phyloP scores from a whole-genome alignment of 2,113 vertebrate species.

The Capra hircus region DNA sequence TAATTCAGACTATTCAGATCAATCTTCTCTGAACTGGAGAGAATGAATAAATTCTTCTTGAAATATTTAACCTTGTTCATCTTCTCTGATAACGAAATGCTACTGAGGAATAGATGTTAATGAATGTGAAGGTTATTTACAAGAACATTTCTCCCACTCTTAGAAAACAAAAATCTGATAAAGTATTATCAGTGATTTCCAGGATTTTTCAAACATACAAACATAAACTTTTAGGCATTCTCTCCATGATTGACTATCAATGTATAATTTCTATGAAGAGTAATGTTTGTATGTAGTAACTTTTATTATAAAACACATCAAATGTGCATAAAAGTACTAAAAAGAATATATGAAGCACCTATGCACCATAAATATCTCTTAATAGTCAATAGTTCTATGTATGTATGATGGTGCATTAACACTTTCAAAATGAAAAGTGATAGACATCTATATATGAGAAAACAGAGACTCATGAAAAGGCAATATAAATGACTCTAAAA shows the following conservation, averaged over 20 bases:
- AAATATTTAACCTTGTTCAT: constrained; percentile 32
- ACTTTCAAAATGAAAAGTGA: constrained; percentile 33
- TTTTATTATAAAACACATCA: constrained; percentile 12
- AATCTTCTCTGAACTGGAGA: constrained; percentile 17
- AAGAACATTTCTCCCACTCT: not conserved
- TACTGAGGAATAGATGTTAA: not conserved
- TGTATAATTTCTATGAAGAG: not conserved
- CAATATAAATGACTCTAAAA: not conserved
- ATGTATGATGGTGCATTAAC: not conserved
- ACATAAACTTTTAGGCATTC: not conserved
- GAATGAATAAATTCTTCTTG: constrained; percentile 8
- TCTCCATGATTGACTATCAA: not conserved
- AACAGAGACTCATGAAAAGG: not conserved
- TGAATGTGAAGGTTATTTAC: not conserved
- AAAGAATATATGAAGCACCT: not conserved
- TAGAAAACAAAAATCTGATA: not conserved
- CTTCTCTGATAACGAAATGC: not conserved
- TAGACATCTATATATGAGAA: not conserved
- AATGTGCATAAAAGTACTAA: not conserved
- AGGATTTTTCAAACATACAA: not conserved
- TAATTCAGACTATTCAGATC: not conserved
- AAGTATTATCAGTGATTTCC: not conserved
- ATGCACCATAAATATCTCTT: not conserved
- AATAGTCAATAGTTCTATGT: not conserved
- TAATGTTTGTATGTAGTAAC: not conserved